Conservation (phyloP, 2,888 invertebrate species). For the Melinopterus prodromus region DNA sequence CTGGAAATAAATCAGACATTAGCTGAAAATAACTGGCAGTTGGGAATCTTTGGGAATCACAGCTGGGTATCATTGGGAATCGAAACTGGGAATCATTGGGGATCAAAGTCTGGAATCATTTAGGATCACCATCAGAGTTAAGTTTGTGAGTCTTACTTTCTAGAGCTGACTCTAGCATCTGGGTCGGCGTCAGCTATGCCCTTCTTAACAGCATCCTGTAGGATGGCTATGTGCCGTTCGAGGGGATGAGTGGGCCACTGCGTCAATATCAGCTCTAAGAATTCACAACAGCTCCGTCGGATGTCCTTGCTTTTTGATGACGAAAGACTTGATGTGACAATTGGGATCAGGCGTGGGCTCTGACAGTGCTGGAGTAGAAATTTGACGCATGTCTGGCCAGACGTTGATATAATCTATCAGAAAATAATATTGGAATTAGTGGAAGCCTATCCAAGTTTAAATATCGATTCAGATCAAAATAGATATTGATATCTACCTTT, state of each 20-base stretch:
- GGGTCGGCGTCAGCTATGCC: slow-evolving; percentile 95
- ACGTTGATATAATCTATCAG: slow-evolving; percentile 83
- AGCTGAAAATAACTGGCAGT: not conserved
- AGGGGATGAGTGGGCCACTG: slow-evolving; percentile 87
- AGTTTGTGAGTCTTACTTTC: slow-evolving; percentile 69
- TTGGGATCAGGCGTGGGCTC: slow-evolving; percentile 80
- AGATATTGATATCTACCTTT: slow-evolving; percentile 70
- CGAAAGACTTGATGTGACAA: slow-evolving; percentile 77
- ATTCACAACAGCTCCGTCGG: slow-evolving; percentile 79
- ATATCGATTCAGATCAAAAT: not conserved
- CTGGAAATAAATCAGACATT: slow-evolving; percentile 59
- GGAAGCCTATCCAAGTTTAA: not conserved
- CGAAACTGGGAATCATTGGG: not conserved
- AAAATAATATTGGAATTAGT: not conserved
- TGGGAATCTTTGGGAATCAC: not conserved
- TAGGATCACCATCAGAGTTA: not conserved
- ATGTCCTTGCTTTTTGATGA: slow-evolving; percentile 93
- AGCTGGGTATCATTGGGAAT: not conserved
- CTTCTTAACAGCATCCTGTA: slow-evolving; percentile 85
- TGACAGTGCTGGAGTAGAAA: slow-evolving; percentile 89
- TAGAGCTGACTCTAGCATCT: slow-evolving; percentile 81
- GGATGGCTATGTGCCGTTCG: slow-evolving; percentile 78
- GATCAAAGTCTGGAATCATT: not conserved
- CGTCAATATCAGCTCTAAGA: slow-evolving; percentile 82
- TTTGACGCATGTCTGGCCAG: slow-evolving; percentile 84